Evolutionary conservation across 1,140 invertebrate species (phyloP), one percentile per base, ranked within the genome.

Genomic region (Nylanderia fulva): DNA sequence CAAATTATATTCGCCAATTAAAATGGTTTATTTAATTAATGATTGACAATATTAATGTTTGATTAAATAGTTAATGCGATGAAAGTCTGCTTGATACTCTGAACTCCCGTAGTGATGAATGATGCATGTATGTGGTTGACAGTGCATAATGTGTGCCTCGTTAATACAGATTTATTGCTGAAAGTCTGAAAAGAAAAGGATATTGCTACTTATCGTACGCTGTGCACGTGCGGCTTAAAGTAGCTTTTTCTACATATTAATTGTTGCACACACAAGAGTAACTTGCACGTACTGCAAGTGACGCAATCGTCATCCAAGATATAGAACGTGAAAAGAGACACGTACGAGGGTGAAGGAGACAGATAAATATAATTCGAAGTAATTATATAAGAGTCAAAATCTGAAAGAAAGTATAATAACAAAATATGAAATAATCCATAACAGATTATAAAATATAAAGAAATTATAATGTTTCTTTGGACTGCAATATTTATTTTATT

Each of bases 91-190:
- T 84, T 45, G 29, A 42, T 72, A 72, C 48, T 64, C 61, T 60
- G 36, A 61, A 39, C 39, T 11, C 27, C 21, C 7, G 6, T 21
- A n/a, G 13, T 15, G 48, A 33, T 15, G 48, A 33, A 36, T 75
- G 42, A 84, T 76, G 15, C 39, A 63, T 76, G 56, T 21, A 5
- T 48, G 36, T 45, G 39, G 29, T 84, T 85, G 69, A 85, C 21
- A n/a, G 61, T 1, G 21, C 11, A 58, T 85, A 85, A 80, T 69
- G 24, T n/a, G 63, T 42, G 18, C 63, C 61, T 72, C 45, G 75
- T 85, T 85, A 85, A 85, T 85, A 80, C 63, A 85, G 84, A 85
- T 80, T 85, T 85, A 85, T 85, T 69, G 75, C 63, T 60, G 75
- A 85, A 85, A 82, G 77, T 82, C 66, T 66, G 75, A 66, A 45